Conservation (phyloP, 2,888 invertebrate species). For the Limnephilus rhombicus region DNA sequence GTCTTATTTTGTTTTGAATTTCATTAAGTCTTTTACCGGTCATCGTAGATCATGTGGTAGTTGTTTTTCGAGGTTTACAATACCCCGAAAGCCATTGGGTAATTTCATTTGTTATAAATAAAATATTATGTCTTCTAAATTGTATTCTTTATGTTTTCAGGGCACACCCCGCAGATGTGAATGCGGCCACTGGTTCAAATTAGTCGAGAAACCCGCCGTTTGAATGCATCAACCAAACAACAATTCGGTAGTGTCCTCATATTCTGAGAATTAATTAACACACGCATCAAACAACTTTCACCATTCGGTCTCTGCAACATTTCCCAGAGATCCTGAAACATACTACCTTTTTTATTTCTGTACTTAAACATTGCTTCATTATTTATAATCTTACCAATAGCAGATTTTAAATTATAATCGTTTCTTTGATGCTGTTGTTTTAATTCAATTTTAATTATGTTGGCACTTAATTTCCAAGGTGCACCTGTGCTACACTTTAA, state of each 20-base stretch:
- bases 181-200: conserved; percentile 98
- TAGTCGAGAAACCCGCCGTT: conserved; percentile 86
- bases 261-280: conserved; percentile 28
- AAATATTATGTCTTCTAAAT: conserved; percentile 2
- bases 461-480: conserved; percentile 23
- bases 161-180: conserved; percentile 94
- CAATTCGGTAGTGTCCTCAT: conserved; percentile 45
- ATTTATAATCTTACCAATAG: conserved; percentile 8
- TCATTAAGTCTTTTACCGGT: neutral
- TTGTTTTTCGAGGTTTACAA: neutral
- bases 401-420: neutral
- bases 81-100: neutral
- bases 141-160: conserved; percentile 72
- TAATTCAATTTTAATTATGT: conserved; percentile 2
- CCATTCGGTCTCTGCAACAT: neutral
- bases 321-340: neutral
- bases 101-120: neutral
- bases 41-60: neutral
- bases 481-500: conserved; percentile 31
- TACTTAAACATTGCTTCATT: conserved; percentile 6
- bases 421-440: conserved; percentile 4
- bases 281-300: conserved; percentile 36
- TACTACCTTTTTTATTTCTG: conserved; percentile 9
- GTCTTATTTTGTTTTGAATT: no score
- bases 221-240: conserved; percentile 72